Evolutionary conservation across 2,888 invertebrate genomes (phyloP), one percentile per base, ranked within the genome.

Genomic region (Drosophila nr. medialis): DNA sequence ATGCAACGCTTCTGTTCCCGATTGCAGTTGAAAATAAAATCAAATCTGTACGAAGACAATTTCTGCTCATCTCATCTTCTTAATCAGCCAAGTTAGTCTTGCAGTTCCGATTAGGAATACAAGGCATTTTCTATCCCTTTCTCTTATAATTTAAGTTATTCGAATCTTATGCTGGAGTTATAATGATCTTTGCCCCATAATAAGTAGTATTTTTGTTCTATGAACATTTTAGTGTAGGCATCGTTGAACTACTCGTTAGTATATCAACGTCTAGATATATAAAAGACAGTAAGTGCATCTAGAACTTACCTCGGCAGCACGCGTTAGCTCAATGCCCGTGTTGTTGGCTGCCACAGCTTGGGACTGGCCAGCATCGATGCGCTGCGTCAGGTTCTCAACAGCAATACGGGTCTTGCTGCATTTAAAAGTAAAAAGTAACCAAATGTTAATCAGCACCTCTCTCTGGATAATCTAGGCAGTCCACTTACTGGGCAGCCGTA

Each of bases 341-440:
- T 95, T 94, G 92, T 98, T 98, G 96, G 98, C 97, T 0, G 98
- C 98, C 90, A 96, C 96, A 86, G 97, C 97, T 55, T 95, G 94
- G 0, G 94, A 79, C 18, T 94, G 84, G 4, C 97, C 97, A 51
- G 92, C 93, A 60, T 94, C 94, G 67, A 96, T 94, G 45, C 96
- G 94, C 60, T 94, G 94, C 75, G 96, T 95, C 77, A 97, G 94
- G 80, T 96, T 95, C 4, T 95, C 94, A 64, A 95, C 95, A 50
- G 96, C 96, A 42, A 95, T 90, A 45, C 95, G 94, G 71, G 97
- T 95, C 94, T 96, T 96, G 53, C 96, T 96, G 92, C 27, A 91
- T 7, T 15, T 4, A 8, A 45, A 27, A 69, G 60, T 63, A 61
- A 34, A 60, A 50, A 7, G 27, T 27, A 8, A 56, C 67, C 55